Conservation (phyloP, 92 coral and sea anemone genomes). For the Metridium senile region DNA sequence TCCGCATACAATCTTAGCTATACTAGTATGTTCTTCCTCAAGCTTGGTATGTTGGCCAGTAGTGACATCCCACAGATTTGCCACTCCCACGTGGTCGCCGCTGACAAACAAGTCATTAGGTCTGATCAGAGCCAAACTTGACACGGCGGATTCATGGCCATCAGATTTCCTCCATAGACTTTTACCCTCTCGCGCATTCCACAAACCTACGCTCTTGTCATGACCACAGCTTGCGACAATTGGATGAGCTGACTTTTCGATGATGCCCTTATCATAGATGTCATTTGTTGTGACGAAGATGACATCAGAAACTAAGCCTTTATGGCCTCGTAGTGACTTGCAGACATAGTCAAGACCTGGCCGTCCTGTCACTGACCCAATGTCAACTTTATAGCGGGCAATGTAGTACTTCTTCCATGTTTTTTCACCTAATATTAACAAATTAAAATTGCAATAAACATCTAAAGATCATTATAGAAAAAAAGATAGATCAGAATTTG, state of each 20-base stretch:
- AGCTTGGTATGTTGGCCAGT: conserved; percentile 54
- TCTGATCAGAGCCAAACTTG: conserved; percentile 51
- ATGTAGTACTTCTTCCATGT: conserved; percentile 76
- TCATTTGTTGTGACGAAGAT: conserved; percentile 64
- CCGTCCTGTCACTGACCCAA: conserved; percentile 71
- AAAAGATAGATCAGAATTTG: too few species aligned
- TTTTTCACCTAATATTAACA: conserved; percentile 69
- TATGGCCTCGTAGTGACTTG: conserved; percentile 80
- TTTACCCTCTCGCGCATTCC: conserved; percentile 76
- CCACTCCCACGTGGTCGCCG: conserved; percentile 71
- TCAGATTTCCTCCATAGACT: conserved; percentile 59
- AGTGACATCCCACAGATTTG: conserved; percentile 65
- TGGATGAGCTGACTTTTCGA: conserved; percentile 65
- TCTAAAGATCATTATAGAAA: too few species aligned
- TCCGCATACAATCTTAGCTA: conserved; percentile 50
- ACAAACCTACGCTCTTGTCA: conserved; percentile 70
- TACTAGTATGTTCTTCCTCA: conserved; percentile 61
- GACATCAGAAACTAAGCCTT: conserved; percentile 57
- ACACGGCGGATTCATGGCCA: conserved; percentile 60
- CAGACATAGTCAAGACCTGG: conserved; percentile 78
- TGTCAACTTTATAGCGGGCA: conserved; percentile 70
- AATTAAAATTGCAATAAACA: too few species aligned
- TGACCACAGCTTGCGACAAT: conserved; percentile 68
- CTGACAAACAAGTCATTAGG: conserved; percentile 64
- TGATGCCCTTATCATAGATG: conserved; percentile 69